Percentiles rank a stretch among this genome's conserved stretches.
phyloP scores from a whole-genome alignment of 1,140 invertebrate genomes.

The Pogonomyrmex barbatus region DNA sequence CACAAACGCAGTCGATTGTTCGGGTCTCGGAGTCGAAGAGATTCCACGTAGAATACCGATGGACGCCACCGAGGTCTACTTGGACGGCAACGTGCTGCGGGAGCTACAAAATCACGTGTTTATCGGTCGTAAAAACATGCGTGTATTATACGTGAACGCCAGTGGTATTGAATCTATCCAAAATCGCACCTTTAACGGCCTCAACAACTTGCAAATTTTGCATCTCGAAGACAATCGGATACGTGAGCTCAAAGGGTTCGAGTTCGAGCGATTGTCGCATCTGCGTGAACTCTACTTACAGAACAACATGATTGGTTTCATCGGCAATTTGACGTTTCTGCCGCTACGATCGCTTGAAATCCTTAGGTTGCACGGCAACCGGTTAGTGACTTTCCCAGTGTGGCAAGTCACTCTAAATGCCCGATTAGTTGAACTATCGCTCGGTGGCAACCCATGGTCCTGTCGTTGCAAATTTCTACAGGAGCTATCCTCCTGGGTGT shows the following conservation, averaged over 20 bases:
- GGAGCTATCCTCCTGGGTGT: constrained; percentile 93
- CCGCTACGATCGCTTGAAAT: constrained; percentile 92
- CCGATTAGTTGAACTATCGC: constrained; percentile 89
- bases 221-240: constrained; percentile 95
- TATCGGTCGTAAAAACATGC: constrained; percentile 96
- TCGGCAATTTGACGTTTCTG: constrained; percentile 93
- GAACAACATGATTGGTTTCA: constrained; percentile 92
- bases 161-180: constrained; percentile 94
- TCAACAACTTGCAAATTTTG: constrained; percentile 92
- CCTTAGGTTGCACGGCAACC: constrained; percentile 94
- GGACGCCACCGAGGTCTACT: constrained; percentile 96
- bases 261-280: constrained; percentile 94
- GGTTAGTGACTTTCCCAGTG: constrained; percentile 92
- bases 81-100: constrained; percentile 95
- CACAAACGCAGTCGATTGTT: constrained; percentile 96
- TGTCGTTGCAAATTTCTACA: constrained; percentile 96
- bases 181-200: constrained; percentile 96
- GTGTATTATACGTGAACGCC: constrained; percentile 93
- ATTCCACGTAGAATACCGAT: constrained; percentile 95
- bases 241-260: constrained; percentile 93
- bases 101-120: constrained; percentile 95
- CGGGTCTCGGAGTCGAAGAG: constrained; percentile 90
- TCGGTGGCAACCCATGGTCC: constrained; percentile 94
- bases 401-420: constrained; percentile 93
- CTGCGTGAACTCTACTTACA: constrained; percentile 95